A percentile compares a stretch with the other conserved stretches of the same genome.
Conservation (phyloP, 2,888 invertebrate species). For the Archaeoteleia sp. region DNA sequence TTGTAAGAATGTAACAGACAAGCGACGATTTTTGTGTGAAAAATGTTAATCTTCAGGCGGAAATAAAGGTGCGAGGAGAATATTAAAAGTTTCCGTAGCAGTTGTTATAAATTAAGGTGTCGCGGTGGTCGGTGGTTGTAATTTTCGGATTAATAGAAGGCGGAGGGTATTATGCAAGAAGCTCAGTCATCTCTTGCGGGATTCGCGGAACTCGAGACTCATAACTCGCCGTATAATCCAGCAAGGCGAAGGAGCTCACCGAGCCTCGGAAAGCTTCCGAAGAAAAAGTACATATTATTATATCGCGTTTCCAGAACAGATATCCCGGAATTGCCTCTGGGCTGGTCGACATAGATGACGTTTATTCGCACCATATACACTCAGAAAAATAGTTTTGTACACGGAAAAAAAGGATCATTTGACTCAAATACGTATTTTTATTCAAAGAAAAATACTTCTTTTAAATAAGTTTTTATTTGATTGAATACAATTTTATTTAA, state of each 20-base stretch:
- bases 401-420: too few relatives aligned
- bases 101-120: constrained; percentile 19
- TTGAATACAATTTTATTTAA: too few relatives aligned
- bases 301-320: too few relatives aligned
- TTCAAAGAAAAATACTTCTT: too few relatives aligned
- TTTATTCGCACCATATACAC: too few relatives aligned
- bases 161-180: constrained; percentile 19
- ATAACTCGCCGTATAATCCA: constrained; percentile 30
- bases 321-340: too few relatives aligned
- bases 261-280: not conserved
- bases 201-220: constrained; percentile 20
- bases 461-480: too few relatives aligned
- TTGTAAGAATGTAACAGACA: not conserved
- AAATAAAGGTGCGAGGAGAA: constrained; percentile 13
- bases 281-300: too few relatives aligned
- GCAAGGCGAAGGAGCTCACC: constrained; percentile 11
- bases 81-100: constrained; percentile 20
- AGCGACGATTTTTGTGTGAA: constrained; percentile 3
- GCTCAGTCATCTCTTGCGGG: constrained; percentile 12
- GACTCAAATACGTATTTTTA: too few relatives aligned
- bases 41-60: constrained; percentile 16
- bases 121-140: constrained; percentile 13
- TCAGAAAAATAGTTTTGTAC: too few relatives aligned
- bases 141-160: constrained; percentile 26
- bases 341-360: too few relatives aligned